These are phyloP conservation scores for Calephelis virginiensis DNA, from an alignment of 1,140 invertebrate genomes.

Conservation along the genomic window DNA sequence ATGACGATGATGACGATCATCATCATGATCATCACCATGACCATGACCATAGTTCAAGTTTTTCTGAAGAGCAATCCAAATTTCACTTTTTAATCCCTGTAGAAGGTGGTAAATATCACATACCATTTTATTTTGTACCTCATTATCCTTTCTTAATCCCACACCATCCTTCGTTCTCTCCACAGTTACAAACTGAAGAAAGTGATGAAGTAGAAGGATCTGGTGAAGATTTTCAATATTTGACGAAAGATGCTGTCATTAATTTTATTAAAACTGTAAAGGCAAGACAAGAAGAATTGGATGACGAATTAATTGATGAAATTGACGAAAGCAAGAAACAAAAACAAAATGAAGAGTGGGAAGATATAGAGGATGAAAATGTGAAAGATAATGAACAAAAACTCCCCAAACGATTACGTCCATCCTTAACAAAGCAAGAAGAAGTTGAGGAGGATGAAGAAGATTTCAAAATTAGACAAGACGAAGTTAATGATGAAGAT, in stretches of 20 bases:
- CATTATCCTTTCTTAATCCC: conserved; percentile 1
- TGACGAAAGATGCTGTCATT: conserved; percentile 32
- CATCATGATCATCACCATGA: conserved; percentile 12
- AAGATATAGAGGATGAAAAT: background rate
- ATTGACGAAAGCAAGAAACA: background rate
- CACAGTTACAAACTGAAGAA: conserved; percentile 19
- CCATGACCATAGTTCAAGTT: background rate
- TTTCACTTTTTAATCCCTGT: background rate
- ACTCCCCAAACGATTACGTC: background rate
- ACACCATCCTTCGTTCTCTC: background rate
- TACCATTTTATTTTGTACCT: background rate
- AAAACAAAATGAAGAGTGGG: background rate
- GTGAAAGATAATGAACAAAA: conserved; percentile 25
- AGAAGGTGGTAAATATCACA: background rate
- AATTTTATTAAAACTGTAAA: conserved; percentile 29
- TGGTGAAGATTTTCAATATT: conserved; percentile 32
- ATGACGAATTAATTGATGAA: conserved; percentile 22
- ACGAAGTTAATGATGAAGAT: conserved; percentile 26
- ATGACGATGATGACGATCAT: conserved; percentile 8
- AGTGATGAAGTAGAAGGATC: conserved; percentile 35
- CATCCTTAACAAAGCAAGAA: conserved; percentile 7
- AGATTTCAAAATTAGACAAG: conserved; percentile 23
- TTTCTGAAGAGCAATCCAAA: background rate
- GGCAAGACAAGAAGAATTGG: conserved; percentile 25
- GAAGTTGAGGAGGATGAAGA: conserved; percentile 24